Conservation (phyloP, 2,888 invertebrate genomes). For the Agrotis clavis region DNA sequence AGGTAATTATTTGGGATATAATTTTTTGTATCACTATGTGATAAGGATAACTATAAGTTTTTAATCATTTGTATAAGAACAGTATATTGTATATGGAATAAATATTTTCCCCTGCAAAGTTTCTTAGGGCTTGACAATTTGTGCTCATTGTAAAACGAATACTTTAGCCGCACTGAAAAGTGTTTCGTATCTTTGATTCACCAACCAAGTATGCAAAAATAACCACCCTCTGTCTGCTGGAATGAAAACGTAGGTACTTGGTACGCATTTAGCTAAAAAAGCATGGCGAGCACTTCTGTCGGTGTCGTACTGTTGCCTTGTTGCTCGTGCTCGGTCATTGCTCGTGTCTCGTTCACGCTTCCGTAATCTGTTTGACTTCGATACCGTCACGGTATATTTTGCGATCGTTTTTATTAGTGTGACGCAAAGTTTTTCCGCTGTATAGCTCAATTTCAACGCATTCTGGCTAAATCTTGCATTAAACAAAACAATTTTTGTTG, state of each 20-base stretch:
- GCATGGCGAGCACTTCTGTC: slow-evolving; percentile 30
- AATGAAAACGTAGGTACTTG: slow-evolving; percentile 7
- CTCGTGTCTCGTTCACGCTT: slow-evolving; percentile 40
- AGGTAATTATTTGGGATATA: neutral
- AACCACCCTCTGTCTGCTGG: slow-evolving; percentile 32
- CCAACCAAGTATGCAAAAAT: slow-evolving; percentile 29
- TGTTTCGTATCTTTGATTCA: slow-evolving; percentile 7
- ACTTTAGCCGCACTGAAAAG: slow-evolving; percentile 4
- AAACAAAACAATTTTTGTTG: slow-evolving; percentile 11
- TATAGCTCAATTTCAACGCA: slow-evolving; percentile 27
- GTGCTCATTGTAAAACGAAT: neutral
- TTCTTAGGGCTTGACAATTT: neutral
- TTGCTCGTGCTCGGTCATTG: slow-evolving; percentile 48
- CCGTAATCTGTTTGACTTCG: slow-evolving; percentile 50
- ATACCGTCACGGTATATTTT: slow-evolving; percentile 52
- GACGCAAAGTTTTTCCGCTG: slow-evolving; percentile 30
- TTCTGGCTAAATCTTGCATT: slow-evolving; percentile 9
- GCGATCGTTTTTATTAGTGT: slow-evolving; percentile 48
- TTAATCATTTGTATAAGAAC: too few species aligned
- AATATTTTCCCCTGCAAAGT: too few species aligned
- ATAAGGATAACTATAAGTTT: too few species aligned
- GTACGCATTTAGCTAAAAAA: slow-evolving; percentile 33
- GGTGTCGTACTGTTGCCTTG: slow-evolving; percentile 46
- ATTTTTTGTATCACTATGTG: neutral
- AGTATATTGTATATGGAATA: too few species aligned